Conservation (phyloP, 2,888 invertebrate species). For the Empis livida region DNA sequence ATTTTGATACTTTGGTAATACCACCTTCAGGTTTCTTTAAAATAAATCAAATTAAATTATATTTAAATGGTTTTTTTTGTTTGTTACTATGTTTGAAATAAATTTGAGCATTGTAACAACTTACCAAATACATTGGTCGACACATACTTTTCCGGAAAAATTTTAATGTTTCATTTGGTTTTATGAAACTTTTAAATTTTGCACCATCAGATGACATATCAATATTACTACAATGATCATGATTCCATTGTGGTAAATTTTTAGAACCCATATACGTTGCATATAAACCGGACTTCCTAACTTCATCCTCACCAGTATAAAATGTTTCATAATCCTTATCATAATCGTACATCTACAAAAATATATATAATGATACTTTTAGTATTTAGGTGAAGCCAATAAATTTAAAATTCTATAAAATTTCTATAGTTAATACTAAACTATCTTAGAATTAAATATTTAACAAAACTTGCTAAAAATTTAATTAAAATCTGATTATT, state of each 20-base stretch:
- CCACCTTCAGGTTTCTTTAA: constrained; percentile 51
- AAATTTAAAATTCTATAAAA: no score
- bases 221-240: constrained; percentile 62
- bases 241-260: constrained; percentile 64
- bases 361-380: neutral
- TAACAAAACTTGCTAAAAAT: no score
- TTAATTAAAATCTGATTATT: no score
- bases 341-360: constrained; percentile 69
- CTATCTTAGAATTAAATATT: no score
- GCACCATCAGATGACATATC: constrained; percentile 71
- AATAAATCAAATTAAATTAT: no score
- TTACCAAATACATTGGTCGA: constrained; percentile 64
- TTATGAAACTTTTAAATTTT: constrained; percentile 62
- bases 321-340: constrained; percentile 65
- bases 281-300: constrained; percentile 51
- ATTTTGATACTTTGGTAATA: constrained; percentile 43
- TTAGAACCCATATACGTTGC: constrained; percentile 63
- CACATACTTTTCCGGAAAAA: constrained; percentile 81
- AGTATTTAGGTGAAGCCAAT: no score
- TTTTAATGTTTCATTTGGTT: constrained; percentile 51
- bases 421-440: no score
- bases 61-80: no score
- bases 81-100: neutral
- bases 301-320: constrained; percentile 54
- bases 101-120: constrained; percentile 17